Evolutionary conservation across 2,113 vertebrate species (phyloP), one percentile per base, ranked within the genome.

Genomic region (Corynorhinus townsendii): DNA sequence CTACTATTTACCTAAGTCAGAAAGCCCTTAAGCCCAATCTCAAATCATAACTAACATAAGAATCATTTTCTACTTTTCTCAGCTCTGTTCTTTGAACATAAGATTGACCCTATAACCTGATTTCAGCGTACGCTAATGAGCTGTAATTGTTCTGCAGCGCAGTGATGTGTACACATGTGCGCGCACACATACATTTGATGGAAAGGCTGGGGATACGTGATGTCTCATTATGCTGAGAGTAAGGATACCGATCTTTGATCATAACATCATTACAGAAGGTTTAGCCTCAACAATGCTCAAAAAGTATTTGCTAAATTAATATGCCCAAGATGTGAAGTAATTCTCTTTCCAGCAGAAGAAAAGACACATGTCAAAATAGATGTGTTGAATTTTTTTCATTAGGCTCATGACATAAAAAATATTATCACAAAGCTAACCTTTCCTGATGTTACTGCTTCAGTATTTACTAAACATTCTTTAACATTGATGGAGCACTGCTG

Each of bases 31-130:
- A 33, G 7, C 19, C 33, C 16, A 73, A 43, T 26, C 43, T 87
- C 28, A 43, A 94, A 90, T 73, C 2, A 26, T 56, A 94, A 83
- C 68, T 97, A 75, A 17, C 35, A 69, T 30, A 19, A 45, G 28
- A 95, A 93, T 84, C 90, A 80, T 76, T 64, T 94, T 91, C 26
- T 66, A 35, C 17, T 84, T 90, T 45, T 24, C 33, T 93, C 73
- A 56, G 11, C 14, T 76, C 40, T 64, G 5, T 11, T 92, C 30
- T 54, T 11, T 75, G 73, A 59, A 28, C 15, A n/a, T 28, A 77
- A 17, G 2, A 2, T 66, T 87, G 56, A 86, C 0, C 9, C 16
- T 0, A 11, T 73, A 38, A 33, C 22, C 28, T 3, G 7, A 49
- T 79, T 80, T 91, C 49, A 80, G 24, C 17, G 15, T 11, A 81